Conservation (phyloP, 2,888 invertebrate genomes). For the Cryptocephalus moraei region DNA sequence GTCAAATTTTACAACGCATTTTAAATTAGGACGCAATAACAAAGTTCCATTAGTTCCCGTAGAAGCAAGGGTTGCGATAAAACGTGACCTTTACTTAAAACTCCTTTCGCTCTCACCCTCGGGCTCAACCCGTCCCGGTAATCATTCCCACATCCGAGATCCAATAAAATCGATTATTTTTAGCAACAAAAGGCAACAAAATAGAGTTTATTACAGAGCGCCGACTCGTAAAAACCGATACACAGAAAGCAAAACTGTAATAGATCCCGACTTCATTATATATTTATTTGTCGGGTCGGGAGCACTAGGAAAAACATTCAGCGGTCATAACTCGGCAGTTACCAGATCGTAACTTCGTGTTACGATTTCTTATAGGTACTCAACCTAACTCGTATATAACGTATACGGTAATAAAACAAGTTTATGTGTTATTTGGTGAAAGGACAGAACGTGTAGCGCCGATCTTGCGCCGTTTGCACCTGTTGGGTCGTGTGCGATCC, state of each 20-base stretch:
- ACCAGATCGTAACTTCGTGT: constrained; percentile 34
- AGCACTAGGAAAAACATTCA: constrained; percentile 28
- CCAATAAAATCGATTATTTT: too few species aligned
- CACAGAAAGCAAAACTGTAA: constrained; percentile 1
- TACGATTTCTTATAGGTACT: constrained; percentile 22
- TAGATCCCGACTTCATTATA: neutral
- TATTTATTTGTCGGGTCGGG: constrained; percentile 3
- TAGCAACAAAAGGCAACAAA: too few species aligned
- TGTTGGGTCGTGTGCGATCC: neutral
- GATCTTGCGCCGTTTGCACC: neutral
- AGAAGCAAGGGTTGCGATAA: too few species aligned
- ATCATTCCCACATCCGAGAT: too few species aligned
- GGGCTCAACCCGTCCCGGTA: too few species aligned
- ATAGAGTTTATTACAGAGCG: too few species aligned
- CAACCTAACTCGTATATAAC: constrained; percentile 7
- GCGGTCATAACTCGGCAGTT: constrained; percentile 34
- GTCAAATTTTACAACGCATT: too few species aligned
- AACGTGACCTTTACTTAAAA: too few species aligned
- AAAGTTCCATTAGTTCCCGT: too few species aligned
- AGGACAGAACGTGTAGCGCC: neutral
- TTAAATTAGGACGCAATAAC: too few species aligned
- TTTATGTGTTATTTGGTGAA: constrained; percentile 2
- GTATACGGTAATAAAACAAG: constrained; percentile 9
- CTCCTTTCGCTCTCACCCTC: too few species aligned
- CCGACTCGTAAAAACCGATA: too few species aligned